Evolutionary conservation across 2,797 vertebrate genomes (phyloP), one percentile per base, ranked within the genome.

Genomic region (Leptodon cayanensis): DNA sequence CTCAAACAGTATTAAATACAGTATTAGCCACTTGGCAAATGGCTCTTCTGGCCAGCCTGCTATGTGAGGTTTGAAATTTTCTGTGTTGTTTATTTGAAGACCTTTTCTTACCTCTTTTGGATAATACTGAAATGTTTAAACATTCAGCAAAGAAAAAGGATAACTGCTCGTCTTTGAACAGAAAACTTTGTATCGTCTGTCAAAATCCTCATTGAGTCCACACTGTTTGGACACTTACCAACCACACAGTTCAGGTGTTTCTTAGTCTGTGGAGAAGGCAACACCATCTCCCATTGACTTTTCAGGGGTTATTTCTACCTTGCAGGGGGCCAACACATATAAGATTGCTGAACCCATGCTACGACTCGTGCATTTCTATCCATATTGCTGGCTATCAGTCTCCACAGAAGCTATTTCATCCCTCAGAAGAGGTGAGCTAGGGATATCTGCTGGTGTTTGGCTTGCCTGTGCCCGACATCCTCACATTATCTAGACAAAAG

Each of bases 41-140:
- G 13, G n/a, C 16, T 90, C 49, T 62, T 76, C 39, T 89, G 49
- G 22, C 22, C 47, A 78, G 37, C 52, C 40, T 80, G 35, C 50
- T 46, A 10, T 16, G 17, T 31, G 49, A 78, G 21, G 24, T 83
- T 91, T 84, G 78, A 57, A 78, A 94, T 80, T 82, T 92, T 44
- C 59, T 40, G 7, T 50, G 54, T 13, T 87, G 66, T 94, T 93
- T 96, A 87, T 94, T 91, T 94, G 50, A 94, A 93, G 50, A 95
- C 14, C 35, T 92, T 82, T 78, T 78, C 54, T 87, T 94, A 66
- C 31, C 20, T 82, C 42, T 74, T 90, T 52, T 28, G 35, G 31
- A n/a, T 47, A 82, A 47, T 47, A 83, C 54, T 52, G 58, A 73
- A 70, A 87, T 66, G 31, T 49, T 89, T 44, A 76, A 89, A 71